Conservation (phyloP, 2,797 vertebrate genomes). For the Ptychadena robeensis region DNA sequence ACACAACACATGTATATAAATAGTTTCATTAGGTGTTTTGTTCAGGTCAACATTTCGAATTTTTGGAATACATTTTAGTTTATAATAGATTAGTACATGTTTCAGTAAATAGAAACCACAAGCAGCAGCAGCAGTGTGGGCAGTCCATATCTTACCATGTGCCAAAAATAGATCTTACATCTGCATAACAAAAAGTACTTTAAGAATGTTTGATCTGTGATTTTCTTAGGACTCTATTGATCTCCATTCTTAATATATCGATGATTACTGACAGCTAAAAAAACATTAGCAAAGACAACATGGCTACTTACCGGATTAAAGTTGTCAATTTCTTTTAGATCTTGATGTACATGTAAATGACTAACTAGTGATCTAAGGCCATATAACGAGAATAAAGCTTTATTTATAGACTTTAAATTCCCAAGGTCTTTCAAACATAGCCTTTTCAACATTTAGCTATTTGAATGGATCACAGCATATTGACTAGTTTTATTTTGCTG, state of each 20-base stretch:
- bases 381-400: conserved; percentile 22
- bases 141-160: not conserved
- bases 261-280: conserved; percentile 26
- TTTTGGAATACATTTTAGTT: not conserved
- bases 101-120: not conserved
- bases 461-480: conserved; percentile 47
- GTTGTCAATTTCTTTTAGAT: conserved; percentile 48
- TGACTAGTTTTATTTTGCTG: conserved; percentile 45
- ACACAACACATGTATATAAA: too few species aligned
- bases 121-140: not conserved
- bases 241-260: conserved; percentile 23
- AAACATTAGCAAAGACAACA: conserved; percentile 42
- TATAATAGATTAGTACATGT: not conserved
- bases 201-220: not conserved
- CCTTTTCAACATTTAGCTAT: conserved; percentile 42
- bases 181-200: not conserved
- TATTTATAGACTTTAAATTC: conserved; percentile 49
- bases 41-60: not conserved
- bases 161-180: not conserved
- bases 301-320: conserved; percentile 26
- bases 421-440: conserved; percentile 43
- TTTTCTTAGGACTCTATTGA: not conserved
- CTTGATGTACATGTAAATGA: conserved; percentile 25
- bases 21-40: not conserved
- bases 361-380: conserved; percentile 18